Evolutionary conservation across 2,113 vertebrate genomes (phyloP).

Genomic region (Panthera tigris): DNA sequence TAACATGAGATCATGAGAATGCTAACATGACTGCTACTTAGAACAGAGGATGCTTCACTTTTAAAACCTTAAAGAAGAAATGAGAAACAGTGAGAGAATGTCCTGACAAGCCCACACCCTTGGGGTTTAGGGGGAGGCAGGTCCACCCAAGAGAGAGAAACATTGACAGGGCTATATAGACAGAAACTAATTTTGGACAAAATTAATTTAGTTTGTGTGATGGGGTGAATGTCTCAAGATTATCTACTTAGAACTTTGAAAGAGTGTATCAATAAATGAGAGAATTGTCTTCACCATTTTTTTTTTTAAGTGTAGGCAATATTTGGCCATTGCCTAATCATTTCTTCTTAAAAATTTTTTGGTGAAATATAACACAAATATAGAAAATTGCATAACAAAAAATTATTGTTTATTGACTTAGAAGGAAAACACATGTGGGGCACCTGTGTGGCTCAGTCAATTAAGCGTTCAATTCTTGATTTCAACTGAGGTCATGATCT

Average conservation of each 20-base stretch:
- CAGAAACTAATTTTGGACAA: background rate
- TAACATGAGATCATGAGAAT: background rate
- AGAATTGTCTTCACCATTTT: background rate
- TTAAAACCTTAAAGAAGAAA: slow-evolving; percentile 44
- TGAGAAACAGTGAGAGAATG: background rate
- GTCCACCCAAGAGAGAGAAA: background rate
- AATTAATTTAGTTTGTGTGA: background rate
- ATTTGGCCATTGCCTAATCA: background rate
- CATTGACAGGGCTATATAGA: background rate
- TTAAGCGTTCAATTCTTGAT: no score
- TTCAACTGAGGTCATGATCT: no score
- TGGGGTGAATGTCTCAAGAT: background rate
- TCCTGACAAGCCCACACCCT: background rate
- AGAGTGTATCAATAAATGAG: slow-evolving; percentile 13
- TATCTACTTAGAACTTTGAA: slow-evolving; percentile 11
- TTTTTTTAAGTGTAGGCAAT: background rate
- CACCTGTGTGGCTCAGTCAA: no score
- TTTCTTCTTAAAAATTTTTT: background rate
- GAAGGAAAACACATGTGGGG: background rate
- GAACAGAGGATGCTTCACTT: background rate
- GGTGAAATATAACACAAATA: slow-evolving; percentile 17
- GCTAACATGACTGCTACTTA: background rate
- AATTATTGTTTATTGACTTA: slow-evolving; percentile 15
- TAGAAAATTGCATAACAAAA: background rate
- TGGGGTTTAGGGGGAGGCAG: background rate